Percentiles rank a stretch among this genome's conserved stretches.
Conservation (phyloP, 2,797 vertebrate species). For the Enoplosus armatus region DNA sequence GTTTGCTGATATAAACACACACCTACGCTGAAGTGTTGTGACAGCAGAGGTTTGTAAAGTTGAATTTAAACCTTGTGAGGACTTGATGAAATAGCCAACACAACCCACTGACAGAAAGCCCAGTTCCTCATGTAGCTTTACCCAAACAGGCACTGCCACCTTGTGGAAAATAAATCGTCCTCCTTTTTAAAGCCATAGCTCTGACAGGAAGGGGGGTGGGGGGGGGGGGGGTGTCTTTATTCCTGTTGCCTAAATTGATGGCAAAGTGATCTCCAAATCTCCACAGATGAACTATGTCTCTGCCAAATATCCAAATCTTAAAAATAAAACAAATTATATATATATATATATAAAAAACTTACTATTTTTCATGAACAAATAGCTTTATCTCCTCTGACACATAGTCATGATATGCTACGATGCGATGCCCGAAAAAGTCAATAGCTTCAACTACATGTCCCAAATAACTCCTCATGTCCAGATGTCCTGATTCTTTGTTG, state of each 20-base stretch:
- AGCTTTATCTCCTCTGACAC: not conserved
- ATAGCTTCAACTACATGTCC: not conserved
- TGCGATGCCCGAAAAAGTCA: not conserved
- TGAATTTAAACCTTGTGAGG: constrained; percentile 1
- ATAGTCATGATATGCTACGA: not conserved
- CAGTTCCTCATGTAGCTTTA: not conserved
- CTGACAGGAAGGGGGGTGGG: not conserved
- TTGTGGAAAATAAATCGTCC: constrained; percentile 30
- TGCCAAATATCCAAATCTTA: not conserved
- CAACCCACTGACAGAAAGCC: not conserved
- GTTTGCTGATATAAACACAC: constrained; percentile 28
- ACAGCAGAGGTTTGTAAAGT: not conserved
- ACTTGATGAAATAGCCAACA: constrained; percentile 4
- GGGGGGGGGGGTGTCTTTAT: not conserved
- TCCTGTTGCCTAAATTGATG: not conserved
- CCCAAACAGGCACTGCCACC: constrained; percentile 56
- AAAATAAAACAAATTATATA: not conserved
- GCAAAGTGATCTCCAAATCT: not conserved
- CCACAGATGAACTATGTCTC: not conserved
- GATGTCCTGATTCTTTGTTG: constrained; percentile 17
- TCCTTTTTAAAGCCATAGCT: not conserved
- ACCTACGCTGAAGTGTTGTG: constrained; percentile 1
- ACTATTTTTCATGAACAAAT: not conserved
- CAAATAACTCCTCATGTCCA: not conserved
- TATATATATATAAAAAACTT: not conserved